phyloP scores from a whole-genome alignment of 2,113 vertebrate species.

The Tachycineta bicolor region DNA sequence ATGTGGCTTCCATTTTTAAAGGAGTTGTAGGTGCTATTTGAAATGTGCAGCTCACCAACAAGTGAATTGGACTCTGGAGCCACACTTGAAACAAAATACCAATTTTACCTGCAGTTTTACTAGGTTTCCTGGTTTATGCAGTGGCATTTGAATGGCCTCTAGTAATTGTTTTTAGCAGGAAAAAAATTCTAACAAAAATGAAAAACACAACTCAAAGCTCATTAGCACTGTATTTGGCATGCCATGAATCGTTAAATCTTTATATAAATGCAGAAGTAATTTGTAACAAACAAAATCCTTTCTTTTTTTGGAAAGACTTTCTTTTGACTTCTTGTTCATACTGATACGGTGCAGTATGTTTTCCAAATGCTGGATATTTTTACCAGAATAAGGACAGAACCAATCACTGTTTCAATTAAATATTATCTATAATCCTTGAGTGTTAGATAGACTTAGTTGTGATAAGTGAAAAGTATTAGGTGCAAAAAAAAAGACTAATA shows the following conservation, averaged over 20 bases:
- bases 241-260: conserved; percentile 49
- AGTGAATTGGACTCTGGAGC: conserved; percentile 34
- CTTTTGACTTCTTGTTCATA: not conserved
- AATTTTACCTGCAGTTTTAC: conserved; percentile 64
- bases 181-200: conserved; percentile 36
- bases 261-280: conserved; percentile 53
- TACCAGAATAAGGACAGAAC: not conserved
- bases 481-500: not conserved
- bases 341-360: not conserved
- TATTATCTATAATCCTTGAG: not conserved
- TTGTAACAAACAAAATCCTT: conserved; percentile 36
- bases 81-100: conserved; percentile 30
- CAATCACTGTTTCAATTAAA: not conserved
- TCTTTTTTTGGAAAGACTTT: not conserved
- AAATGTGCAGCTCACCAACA: not conserved
- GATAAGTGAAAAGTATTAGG: not conserved
- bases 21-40: not conserved
- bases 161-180: conserved; percentile 43
- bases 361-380: not conserved
- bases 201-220: conserved; percentile 50
- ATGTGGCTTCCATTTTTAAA: conserved; percentile 8
- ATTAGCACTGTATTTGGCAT: conserved; percentile 42
- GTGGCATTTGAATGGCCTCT: conserved; percentile 24
- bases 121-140: conserved; percentile 57
- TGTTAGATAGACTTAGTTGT: not conserved